Evolutionary conservation across 2,113 vertebrate genomes (phyloP).

Genomic region (Takifugu bimaculatus): DNA sequence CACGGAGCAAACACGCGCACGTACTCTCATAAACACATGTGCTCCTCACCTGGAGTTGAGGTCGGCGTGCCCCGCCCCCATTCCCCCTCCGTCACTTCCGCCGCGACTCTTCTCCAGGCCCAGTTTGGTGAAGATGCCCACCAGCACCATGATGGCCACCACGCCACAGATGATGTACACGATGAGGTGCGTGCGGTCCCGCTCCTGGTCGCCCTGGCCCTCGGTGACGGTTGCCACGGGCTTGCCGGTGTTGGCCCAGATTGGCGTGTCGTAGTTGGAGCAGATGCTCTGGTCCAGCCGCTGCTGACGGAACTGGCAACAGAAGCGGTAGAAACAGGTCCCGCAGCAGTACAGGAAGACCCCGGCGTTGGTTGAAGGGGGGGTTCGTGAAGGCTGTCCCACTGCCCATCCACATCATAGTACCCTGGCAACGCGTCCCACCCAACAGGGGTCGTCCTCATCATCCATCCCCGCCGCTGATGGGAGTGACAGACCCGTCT

Average conservation of each 20-base stretch:
- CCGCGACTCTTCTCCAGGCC: slow-evolving; percentile 85
- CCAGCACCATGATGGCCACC: slow-evolving; percentile 90
- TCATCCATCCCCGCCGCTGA: slow-evolving; percentile 70
- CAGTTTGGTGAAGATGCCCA: slow-evolving; percentile 91
- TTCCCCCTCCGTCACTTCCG: slow-evolving; percentile 38
- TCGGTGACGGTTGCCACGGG: slow-evolving; percentile 80
- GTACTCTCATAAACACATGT: neutral
- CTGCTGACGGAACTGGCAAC: slow-evolving; percentile 91
- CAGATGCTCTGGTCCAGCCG: slow-evolving; percentile 89
- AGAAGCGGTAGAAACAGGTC: slow-evolving; percentile 96
- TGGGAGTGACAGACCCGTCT: slow-evolving; percentile 68
- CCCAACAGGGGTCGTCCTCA: slow-evolving; percentile 66
- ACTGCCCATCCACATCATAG: slow-evolving; percentile 98
- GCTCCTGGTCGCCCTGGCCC: slow-evolving; percentile 74
- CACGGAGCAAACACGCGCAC: slow-evolving; percentile 1
- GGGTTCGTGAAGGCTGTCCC: no score
- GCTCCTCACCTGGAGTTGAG: slow-evolving; percentile 84
- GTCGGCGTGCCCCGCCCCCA: slow-evolving; percentile 69
- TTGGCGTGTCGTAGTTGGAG: slow-evolving; percentile 90
- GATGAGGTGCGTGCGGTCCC: slow-evolving; percentile 88
- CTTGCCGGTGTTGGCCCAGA: slow-evolving; percentile 88
- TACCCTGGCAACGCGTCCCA: slow-evolving; percentile 89
- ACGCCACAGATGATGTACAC: slow-evolving; percentile 93
- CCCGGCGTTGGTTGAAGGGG: slow-evolving; percentile 91
- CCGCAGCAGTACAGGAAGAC: slow-evolving; percentile 94